Evolutionary conservation across 2,888 invertebrate species (phyloP), one percentile per base, ranked within the genome.

Genomic region (Agrochola lychnidis): DNA sequence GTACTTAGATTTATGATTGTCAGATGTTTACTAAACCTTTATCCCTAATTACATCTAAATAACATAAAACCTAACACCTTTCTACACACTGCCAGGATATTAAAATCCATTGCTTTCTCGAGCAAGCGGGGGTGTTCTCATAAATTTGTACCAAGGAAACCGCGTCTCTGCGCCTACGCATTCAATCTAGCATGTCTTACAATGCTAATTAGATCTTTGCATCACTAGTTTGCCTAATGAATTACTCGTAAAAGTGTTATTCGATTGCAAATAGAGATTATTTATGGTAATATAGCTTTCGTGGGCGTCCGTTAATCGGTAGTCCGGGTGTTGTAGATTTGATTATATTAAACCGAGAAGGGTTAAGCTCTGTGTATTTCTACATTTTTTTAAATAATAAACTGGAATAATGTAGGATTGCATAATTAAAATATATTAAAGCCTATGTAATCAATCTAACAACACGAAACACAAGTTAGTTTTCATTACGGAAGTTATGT

Each of bases 161-260:
- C 70, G 71, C 87, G 86, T 88, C 87, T 79, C 78, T 83, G 78
- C 91, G 87, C 93, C 94, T 89, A 93, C 94, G 89, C 91, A 85
- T 85, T 86, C 89, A 87, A 90, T 90, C 89, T 85, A 84, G 84
- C 86, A 89, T 92, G 91, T 92, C 89, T 89, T 89, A 87, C 87
- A 87, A 93, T 92, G 93, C 87, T 88, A 88, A 88, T 94, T 94
- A 94, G 92, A 92, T 93, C 91, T 92, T 91, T 91, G 88, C 88
- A 91, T 91, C 89, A 91, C 91, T 92, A 90, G 91, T 90, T 89
- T 89, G 89, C 89, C 89, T 94, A 94, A 94, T 94, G 93, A 95
- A 94, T 94, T 93, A 93, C 93, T 89, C 91, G 92, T 94, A 92
- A 93, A 93, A 91, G 88, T 89, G 83, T 84, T 88, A 86, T 85